phyloP scores from a whole-genome alignment of 23 tunicate species.

The Ciona savignyi region DNA sequence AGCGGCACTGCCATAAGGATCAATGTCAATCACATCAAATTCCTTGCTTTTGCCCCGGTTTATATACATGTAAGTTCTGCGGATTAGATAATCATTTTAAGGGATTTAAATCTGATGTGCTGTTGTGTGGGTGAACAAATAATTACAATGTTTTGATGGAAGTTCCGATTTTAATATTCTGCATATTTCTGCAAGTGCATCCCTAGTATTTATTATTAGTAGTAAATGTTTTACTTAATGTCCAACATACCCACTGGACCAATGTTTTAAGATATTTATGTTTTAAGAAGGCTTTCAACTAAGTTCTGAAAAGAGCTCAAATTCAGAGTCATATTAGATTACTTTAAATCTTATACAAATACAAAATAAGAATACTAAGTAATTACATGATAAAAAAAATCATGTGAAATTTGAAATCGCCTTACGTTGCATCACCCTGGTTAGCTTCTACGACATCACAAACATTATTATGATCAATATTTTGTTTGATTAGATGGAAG shows the following conservation, averaged over 20 bases:
- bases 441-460: slow-evolving; percentile 42
- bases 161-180: no score
- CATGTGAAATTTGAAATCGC: background rate
- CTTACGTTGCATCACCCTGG: slow-evolving; percentile 70
- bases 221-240: no score
- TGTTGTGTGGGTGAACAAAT: no score
- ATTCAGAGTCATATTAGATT: no score
- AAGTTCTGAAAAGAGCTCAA: no score
- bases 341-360: background rate
- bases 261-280: no score
- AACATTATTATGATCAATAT: slow-evolving; percentile 56
- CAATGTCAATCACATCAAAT: slow-evolving; percentile 81
- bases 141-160: no score
- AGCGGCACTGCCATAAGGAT: slow-evolving; percentile 91
- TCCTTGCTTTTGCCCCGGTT: slow-evolving; percentile 27
- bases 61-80: slow-evolving; percentile 61
- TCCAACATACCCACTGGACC: no score
- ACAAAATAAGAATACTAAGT: background rate
- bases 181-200: no score
- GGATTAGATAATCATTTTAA: background rate
- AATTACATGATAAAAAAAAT: background rate
- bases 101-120: no score
- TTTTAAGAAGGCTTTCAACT: no score
- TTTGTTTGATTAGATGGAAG: slow-evolving; percentile 46
- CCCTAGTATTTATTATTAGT: no score